Evolutionary conservation across 2,888 invertebrate species (phyloP).

Genomic region (Machimus rusticus): DNA sequence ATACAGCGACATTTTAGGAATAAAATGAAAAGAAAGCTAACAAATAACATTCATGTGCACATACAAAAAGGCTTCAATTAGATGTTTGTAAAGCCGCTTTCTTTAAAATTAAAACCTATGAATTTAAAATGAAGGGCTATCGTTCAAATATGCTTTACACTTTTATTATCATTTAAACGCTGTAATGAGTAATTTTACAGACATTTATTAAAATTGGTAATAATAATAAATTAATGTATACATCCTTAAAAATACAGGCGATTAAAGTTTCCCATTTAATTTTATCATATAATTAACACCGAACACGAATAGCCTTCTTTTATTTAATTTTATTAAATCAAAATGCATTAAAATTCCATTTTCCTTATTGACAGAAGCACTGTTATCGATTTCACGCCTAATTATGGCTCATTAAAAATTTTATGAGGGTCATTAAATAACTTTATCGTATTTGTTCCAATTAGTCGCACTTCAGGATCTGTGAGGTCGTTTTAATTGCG

Average conservation of each 20-base stretch:
- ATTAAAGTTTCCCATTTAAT: neutral
- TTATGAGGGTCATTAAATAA: neutral
- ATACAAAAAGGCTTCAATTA: too few relatives aligned
- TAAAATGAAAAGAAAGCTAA: neutral
- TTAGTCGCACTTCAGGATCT: neutral
- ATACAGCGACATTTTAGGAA: neutral
- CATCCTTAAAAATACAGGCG: neutral
- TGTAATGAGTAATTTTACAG: neutral
- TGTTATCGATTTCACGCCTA: neutral
- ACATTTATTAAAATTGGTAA: neutral
- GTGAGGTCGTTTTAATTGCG: neutral
- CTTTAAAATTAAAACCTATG: too few relatives aligned
- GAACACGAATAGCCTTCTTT: neutral
- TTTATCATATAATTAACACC: neutral
- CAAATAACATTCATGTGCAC: too few relatives aligned
- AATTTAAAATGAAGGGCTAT: too few relatives aligned
- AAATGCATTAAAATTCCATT: neutral
- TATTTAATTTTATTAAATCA: neutral
- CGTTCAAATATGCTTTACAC: too few relatives aligned
- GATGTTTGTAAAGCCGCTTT: too few relatives aligned
- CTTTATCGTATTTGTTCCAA: neutral
- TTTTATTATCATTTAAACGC: neutral
- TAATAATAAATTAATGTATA: neutral
- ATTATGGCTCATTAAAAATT: neutral
- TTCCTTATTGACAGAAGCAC: neutral